phyloP scores from a whole-genome alignment of 2,888 invertebrate species.

The Lasioglossum malachurum region DNA sequence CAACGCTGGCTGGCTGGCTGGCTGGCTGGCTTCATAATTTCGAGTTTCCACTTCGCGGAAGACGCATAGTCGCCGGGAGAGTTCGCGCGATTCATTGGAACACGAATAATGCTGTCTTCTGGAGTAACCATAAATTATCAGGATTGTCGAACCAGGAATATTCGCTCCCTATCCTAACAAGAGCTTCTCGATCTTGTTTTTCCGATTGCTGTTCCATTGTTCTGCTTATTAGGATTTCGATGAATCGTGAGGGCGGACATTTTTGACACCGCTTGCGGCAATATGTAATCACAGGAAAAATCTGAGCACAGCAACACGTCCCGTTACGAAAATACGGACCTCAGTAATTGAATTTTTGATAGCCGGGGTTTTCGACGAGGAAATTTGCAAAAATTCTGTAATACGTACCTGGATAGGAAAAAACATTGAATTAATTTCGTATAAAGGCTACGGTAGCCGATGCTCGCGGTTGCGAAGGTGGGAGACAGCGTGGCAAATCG shows the following conservation, averaged over 20 bases:
- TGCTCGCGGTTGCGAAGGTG: not conserved
- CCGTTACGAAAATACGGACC: not conserved
- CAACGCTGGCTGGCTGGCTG: constrained; percentile 7
- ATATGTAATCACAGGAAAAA: no score
- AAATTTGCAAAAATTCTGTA: not conserved
- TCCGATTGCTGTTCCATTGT: not conserved
- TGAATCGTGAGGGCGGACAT: not conserved
- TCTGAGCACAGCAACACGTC: no score
- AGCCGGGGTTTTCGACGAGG: not conserved
- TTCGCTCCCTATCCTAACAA: not conserved
- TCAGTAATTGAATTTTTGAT: not conserved
- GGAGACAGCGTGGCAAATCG: not conserved
- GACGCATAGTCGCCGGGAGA: constrained; percentile 45
- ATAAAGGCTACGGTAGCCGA: not conserved
- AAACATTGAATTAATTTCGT: not conserved
- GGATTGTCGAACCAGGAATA: constrained; percentile 22
- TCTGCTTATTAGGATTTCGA: not conserved
- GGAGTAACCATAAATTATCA: constrained; percentile 30
- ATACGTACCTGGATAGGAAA: not conserved
- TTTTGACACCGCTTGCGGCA: no score
- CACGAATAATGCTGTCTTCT: constrained; percentile 47
- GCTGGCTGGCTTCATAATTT: constrained; percentile 55
- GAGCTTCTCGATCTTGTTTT: not conserved
- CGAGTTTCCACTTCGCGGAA: constrained; percentile 59
- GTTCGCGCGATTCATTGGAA: constrained; percentile 40